These are phyloP conservation scores for Drosophila carrolli DNA, from an alignment of 1,140 invertebrate species.

Conservation along the genomic window DNA sequence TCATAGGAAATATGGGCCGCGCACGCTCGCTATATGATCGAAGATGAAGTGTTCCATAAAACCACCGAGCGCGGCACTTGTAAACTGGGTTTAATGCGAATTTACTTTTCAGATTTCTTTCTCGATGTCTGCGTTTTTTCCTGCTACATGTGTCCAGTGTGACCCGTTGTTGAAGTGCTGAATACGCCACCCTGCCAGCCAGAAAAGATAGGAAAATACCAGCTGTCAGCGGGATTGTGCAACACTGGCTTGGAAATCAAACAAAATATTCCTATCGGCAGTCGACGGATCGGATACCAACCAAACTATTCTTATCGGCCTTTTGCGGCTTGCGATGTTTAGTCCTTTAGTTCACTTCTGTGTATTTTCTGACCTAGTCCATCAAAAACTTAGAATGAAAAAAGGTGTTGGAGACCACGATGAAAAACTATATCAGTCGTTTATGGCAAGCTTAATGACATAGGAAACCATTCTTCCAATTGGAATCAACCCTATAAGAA, in stretches of 20 bases:
- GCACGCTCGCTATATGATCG: constrained; percentile 45
- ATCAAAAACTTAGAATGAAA: too few relatives aligned
- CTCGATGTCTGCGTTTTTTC: constrained; percentile 63
- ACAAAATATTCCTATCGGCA: not conserved
- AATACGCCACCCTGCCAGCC: not conserved
- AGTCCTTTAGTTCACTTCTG: too few relatives aligned
- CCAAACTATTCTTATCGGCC: too few relatives aligned
- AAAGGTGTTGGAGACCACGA: too few relatives aligned
- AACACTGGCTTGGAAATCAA: constrained; percentile 3
- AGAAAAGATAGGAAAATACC: not conserved
- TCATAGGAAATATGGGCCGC: constrained; percentile 61
- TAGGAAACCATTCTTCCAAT: too few relatives aligned
- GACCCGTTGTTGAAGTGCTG: not conserved
- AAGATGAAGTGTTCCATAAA: constrained; percentile 41
- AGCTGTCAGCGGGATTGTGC: not conserved
- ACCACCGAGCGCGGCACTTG: constrained; percentile 55
- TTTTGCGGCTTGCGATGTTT: too few relatives aligned
- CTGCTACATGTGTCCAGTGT: constrained; percentile 44
- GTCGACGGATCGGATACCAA: not conserved
- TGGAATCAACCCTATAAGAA: too few relatives aligned
- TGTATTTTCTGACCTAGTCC: too few relatives aligned
- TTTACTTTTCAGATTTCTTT: constrained; percentile 63
- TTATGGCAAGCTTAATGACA: too few relatives aligned
- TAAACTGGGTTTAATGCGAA: constrained; percentile 55
- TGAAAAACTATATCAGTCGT: too few relatives aligned